Percentiles rank a stretch among this genome's conserved stretches.
phyloP scores from a whole-genome alignment of 2,888 invertebrate genomes.

The Yponomeuta cagnagella region DNA sequence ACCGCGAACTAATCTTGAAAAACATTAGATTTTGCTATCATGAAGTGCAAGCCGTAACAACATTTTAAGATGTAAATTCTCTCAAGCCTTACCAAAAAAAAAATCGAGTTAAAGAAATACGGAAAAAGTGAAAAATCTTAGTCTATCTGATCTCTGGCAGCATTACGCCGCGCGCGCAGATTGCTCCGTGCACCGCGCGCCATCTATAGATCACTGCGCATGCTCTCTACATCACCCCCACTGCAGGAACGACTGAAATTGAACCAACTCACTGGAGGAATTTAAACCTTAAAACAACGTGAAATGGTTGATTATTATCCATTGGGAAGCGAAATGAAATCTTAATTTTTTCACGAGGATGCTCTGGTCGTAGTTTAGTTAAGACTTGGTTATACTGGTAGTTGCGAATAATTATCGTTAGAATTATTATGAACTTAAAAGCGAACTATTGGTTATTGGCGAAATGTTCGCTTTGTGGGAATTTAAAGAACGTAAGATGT shows the following conservation, averaged over 20 bases:
- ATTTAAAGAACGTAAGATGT: too few relatives aligned
- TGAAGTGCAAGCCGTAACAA: too few relatives aligned
- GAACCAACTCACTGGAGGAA: background rate
- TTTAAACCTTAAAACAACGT: background rate
- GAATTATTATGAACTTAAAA: too few relatives aligned
- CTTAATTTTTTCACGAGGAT: conserved; percentile 30
- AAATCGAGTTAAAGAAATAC: background rate
- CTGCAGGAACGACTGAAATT: conserved; percentile 21
- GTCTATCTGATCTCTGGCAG: conserved; percentile 38
- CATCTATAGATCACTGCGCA: conserved; percentile 63
- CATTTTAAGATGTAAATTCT: too few relatives aligned
- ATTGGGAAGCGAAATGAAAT: conserved; percentile 25
- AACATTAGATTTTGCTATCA: too few relatives aligned
- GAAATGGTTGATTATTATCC: background rate
- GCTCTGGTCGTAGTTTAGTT: conserved; percentile 36
- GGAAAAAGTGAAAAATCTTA: background rate
- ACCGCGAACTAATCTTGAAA: too few relatives aligned
- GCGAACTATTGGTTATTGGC: too few relatives aligned
- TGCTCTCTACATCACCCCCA: conserved; percentile 52
- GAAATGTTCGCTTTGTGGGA: too few relatives aligned
- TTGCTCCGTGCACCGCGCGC: conserved; percentile 42
- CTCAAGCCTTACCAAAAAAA: background rate
- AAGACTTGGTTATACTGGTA: background rate
- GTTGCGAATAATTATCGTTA: too few relatives aligned
- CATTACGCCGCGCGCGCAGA: conserved; percentile 45